Base-by-base conservation (phyloP, 2,113 vertebrate genomes). In the Taurulus bubalis region DNA sequence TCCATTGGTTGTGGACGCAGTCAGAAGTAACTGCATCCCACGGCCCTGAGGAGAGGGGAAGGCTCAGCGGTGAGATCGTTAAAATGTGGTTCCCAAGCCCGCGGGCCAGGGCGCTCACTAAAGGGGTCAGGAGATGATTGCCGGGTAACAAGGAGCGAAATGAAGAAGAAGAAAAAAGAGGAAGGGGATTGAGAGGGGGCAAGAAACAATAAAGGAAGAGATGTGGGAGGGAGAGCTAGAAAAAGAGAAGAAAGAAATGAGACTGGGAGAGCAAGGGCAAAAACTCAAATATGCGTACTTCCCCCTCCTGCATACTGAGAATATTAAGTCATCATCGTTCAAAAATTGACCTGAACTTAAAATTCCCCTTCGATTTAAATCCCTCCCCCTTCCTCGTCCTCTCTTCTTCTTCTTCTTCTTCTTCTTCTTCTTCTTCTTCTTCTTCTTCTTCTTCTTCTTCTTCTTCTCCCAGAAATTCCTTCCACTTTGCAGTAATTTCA, bases 401-500 rank as follows among this genome's bases (percentile, higher is more conserved):
- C 26, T n/a, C 6, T 24, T 70, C 75, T 53, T 4, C 16, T 72
- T 72, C 65, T 65, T 18, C 34, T 38, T 49, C 16, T 72, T 72
- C 65, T 65, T 18, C 34, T 38, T 49, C 68, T 32, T 36, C 15
- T 49, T 18, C 49, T 22, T 16, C 49, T 51, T 7, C 51, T 47
- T 9, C 7, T 59, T 64, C 60, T 53, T n/a, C 26, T 3, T 32
- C 6, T 26, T 70, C 75, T 53, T 3, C 10, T 73, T 69, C 62
- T 62, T 15, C 36, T 32, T 51, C 69, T 28, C 45, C 15, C 69
- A 53, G 40, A 77, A 83, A 85, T 71, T 53, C 77, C 38, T 66
- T 83, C 75, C 71, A 84, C 87, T 88, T 80, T 85, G 67, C 82
- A 73, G 75, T 0, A 71, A 80, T 86, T 85, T 78, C 40, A 79